Conservation (phyloP, 2,888 invertebrate genomes). For the Heliconius hortense region DNA sequence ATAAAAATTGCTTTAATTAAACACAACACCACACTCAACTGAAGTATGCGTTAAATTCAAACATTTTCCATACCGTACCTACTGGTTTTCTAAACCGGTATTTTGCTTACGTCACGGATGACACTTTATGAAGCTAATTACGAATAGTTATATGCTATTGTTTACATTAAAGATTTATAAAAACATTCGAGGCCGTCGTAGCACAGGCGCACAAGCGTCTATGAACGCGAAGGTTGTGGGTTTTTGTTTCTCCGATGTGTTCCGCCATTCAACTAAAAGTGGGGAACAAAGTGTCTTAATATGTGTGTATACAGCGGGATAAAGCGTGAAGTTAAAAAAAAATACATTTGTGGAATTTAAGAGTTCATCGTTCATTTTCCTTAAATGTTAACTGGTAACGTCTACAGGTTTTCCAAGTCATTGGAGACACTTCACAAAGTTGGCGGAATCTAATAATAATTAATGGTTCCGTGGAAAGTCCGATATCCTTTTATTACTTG, state of each 20-base stretch:
- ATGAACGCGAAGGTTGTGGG: too few relatives aligned
- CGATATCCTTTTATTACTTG: slow-evolving; percentile 81
- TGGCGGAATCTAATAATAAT: slow-evolving; percentile 77
- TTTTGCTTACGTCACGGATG: not conserved
- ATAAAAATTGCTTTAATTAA: not conserved
- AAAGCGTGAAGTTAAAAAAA: too few relatives aligned
- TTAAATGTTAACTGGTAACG: slow-evolving; percentile 68
- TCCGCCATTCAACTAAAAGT: not conserved
- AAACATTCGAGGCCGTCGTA: too few relatives aligned
- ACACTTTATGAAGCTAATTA: not conserved
- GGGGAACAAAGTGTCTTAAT: not conserved
- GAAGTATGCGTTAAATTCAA: not conserved
- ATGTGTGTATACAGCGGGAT: too few relatives aligned
- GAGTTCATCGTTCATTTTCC: slow-evolving; percentile 46
- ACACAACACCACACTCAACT: not conserved
- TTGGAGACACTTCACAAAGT: slow-evolving; percentile 66
- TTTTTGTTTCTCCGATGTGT: too few relatives aligned
- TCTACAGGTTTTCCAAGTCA: slow-evolving; percentile 75
- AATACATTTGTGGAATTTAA: too few relatives aligned
- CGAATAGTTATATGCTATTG: not conserved
- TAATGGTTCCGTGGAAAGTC: slow-evolving; percentile 76
- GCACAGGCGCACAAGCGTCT: too few relatives aligned
- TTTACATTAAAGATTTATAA: not conserved
- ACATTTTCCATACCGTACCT: slow-evolving; percentile 6
- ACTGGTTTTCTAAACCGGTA: slow-evolving; percentile 6